Percentiles rank a stretch among this genome's conserved stretches.
These are phyloP conservation scores for Atherinosoma microstoma DNA, from an alignment of 2,797 vertebrate genomes.

Conservation along the genomic window DNA sequence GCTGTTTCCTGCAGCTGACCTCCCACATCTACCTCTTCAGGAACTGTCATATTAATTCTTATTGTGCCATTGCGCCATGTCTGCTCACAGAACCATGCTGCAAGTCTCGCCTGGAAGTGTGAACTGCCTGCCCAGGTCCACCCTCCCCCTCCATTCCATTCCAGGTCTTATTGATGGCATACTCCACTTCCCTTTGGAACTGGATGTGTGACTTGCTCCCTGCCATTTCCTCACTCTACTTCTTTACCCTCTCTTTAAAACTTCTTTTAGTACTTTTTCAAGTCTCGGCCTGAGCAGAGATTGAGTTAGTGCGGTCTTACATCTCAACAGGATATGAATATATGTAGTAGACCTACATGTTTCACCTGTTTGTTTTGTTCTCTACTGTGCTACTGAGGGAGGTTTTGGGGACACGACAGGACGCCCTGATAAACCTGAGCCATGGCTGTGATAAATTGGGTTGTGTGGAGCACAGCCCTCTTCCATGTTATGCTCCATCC, in stretches of 20 bases:
- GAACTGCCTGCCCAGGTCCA: not conserved
- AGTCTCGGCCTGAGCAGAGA: not conserved
- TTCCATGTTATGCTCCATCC: not conserved
- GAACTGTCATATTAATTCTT: not conserved
- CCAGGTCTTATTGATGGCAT: too few species aligned
- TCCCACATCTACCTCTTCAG: too few species aligned
- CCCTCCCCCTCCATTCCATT: not conserved
- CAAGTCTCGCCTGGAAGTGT: not conserved
- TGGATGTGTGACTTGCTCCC: not conserved
- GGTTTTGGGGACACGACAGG: not conserved
- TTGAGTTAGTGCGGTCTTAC: not conserved
- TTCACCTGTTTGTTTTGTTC: not conserved
- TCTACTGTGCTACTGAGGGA: not conserved
- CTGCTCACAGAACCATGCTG: not conserved
- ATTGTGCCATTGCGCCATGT: not conserved
- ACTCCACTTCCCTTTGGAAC: not conserved
- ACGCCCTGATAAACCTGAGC: not conserved
- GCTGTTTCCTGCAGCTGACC: not conserved
- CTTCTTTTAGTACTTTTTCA: not conserved
- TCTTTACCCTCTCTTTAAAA: not conserved
- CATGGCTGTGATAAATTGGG: not conserved
- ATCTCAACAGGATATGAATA: too few species aligned
- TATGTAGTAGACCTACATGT: not conserved
- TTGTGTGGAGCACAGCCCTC: not conserved
- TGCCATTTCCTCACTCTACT: not conserved